phyloP scores from a whole-genome alignment of 2,113 vertebrate species.

The Ondatra zibethicus region DNA sequence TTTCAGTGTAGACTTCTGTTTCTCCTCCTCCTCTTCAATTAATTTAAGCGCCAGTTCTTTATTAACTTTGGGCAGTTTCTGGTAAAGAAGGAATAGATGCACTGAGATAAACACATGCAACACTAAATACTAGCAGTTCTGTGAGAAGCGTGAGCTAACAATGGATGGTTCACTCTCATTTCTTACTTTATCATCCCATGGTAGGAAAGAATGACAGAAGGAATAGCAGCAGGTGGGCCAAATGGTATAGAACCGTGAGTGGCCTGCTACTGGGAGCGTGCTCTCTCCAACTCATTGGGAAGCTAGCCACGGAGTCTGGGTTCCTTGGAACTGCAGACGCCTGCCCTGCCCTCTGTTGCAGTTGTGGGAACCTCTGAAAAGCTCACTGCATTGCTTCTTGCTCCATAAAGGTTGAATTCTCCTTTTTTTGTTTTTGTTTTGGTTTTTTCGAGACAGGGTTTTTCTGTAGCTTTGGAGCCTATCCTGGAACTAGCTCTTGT shows the following conservation, averaged over 20 bases:
- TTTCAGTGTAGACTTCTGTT: constrained; percentile 86
- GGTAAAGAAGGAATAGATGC: not conserved
- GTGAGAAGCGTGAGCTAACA: not conserved
- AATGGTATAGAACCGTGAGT: not conserved
- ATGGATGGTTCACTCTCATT: not conserved
- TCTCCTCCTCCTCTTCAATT: constrained; percentile 94
- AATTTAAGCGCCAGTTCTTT: constrained; percentile 97
- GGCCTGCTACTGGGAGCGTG: too few species aligned
- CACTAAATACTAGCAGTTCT: not conserved
- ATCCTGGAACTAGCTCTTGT: too few species aligned
- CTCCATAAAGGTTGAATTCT: not conserved
- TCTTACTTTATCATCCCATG: not conserved
- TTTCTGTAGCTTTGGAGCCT: too few species aligned
- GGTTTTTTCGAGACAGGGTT: too few species aligned
- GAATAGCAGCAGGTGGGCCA: not conserved
- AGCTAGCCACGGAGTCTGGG: not conserved
- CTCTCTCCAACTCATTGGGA: not conserved
- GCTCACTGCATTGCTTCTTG: too few species aligned
- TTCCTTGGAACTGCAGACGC: not conserved
- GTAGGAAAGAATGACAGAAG: not conserved
- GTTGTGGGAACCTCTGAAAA: not conserved
- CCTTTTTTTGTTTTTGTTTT: too few species aligned
- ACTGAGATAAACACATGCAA: not conserved
- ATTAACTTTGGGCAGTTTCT: constrained; percentile 98
- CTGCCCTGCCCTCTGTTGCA: not conserved